Evolutionary conservation across 2,113 vertebrate species (phyloP).

Genomic region (Ochotona princeps): DNA sequence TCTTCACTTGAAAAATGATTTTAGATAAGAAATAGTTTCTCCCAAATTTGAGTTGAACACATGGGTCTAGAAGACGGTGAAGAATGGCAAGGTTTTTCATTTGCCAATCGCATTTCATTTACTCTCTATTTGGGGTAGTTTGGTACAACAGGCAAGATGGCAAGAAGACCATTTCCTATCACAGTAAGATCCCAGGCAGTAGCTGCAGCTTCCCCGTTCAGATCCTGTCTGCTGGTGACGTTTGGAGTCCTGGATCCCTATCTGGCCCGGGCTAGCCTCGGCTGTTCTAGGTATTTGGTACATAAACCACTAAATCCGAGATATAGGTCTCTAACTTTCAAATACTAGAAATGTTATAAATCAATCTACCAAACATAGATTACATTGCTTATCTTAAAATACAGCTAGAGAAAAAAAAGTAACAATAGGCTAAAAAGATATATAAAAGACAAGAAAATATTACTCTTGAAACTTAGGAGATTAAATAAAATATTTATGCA

Average conservation of each 20-base stretch:
- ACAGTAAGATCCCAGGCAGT: too few species aligned
- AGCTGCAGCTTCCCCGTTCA: too few species aligned
- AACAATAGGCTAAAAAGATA: not conserved
- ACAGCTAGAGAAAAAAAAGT: not conserved
- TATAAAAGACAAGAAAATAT: not conserved
- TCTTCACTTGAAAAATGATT: not conserved
- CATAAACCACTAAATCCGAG: too few species aligned
- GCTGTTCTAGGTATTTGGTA: too few species aligned
- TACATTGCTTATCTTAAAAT: not conserved
- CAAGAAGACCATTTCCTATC: too few species aligned
- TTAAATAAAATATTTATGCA: not conserved
- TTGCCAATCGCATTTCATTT: too few species aligned
- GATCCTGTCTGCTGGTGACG: too few species aligned
- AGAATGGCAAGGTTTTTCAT: not conserved
- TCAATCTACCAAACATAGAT: not conserved
- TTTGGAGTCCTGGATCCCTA: too few species aligned
- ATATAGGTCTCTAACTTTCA: not conserved
- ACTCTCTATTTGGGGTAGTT: too few species aligned
- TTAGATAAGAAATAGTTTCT: not conserved
- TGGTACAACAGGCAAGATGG: too few species aligned
- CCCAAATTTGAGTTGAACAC: not conserved
- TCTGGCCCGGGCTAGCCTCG: too few species aligned
- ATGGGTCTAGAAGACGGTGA: not conserved
- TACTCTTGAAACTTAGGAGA: not conserved
- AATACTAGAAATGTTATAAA: not conserved